Percentiles rank a stretch among this genome's conserved stretches.
Evolutionary conservation across 1,140 invertebrate species (phyloP).

Genomic region (Meloidogyne floridensis): DNA sequence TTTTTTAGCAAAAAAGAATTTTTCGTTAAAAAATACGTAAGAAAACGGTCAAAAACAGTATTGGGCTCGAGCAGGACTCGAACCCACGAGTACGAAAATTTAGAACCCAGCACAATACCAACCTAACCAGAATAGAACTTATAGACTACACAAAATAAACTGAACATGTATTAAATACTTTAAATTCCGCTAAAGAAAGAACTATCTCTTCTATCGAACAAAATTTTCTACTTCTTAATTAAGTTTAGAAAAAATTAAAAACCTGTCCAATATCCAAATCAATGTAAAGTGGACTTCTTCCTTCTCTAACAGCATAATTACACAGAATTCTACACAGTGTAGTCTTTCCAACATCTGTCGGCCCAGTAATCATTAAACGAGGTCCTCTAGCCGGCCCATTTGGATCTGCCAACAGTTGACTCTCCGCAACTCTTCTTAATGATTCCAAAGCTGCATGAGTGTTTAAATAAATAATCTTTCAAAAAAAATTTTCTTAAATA

Average conservation of each 20-base stretch:
- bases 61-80: background rate
- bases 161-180: too few relatives aligned
- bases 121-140: background rate
- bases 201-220: too few relatives aligned
- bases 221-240: too few relatives aligned
- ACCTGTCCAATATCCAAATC: constrained; percentile 94
- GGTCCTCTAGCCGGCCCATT: constrained; percentile 65
- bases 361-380: constrained; percentile 84
- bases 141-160: too few relatives aligned
- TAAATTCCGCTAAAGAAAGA: too few relatives aligned
- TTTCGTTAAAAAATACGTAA: background rate
- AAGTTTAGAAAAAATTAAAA: background rate
- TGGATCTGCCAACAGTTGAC: constrained; percentile 69
- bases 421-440: constrained; percentile 77
- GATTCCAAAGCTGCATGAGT: constrained; percentile 90
- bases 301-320: constrained; percentile 89
- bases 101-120: background rate
- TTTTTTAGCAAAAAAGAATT: background rate
- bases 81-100: background rate
- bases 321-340: constrained; percentile 84
- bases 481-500: constrained; percentile 15
- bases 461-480: constrained; percentile 83
- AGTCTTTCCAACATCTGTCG: constrained; percentile 92
- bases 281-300: constrained; percentile 80
- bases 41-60: background rate